A percentile compares a stretch with the other conserved stretches of the same genome.
Conservation (phyloP, 2,888 invertebrate genomes). For the Norana najaformis region DNA sequence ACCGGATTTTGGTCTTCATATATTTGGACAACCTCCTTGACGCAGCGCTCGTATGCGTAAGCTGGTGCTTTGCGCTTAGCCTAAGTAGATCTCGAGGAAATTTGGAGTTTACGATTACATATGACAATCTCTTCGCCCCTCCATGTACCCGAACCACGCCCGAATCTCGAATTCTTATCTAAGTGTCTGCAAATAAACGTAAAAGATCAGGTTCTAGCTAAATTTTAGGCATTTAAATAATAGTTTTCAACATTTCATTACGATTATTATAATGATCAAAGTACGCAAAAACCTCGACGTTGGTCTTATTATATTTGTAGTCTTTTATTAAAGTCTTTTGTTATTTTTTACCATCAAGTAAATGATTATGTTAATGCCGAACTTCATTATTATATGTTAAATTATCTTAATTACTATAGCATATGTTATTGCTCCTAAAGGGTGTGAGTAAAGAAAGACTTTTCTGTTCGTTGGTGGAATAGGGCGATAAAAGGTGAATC, state of each 20-base stretch:
- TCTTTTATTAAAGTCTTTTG: background rate
- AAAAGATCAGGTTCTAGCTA: background rate
- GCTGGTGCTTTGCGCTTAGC: too few species aligned
- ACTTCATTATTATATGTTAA: background rate
- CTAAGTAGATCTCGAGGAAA: too few species aligned
- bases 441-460: background rate
- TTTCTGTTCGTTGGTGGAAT: background rate
- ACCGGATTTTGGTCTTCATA: too few species aligned
- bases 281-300: background rate
- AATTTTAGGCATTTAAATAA: too few species aligned
- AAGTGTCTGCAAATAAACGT: background rate
- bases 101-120: too few species aligned
- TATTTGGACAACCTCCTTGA: too few species aligned
- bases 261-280: too few species aligned
- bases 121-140: too few species aligned
- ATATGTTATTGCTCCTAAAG: background rate
- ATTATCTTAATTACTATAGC: background rate
- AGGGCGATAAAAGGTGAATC: conserved; percentile 13
- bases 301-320: background rate
- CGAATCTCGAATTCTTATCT: background rate
- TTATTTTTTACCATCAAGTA: background rate
- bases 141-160: background rate
- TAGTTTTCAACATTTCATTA: too few species aligned
- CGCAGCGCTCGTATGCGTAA: too few species aligned
- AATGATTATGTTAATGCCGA: background rate